These are phyloP conservation scores for Lepidocyrtoides sp. DNA, from an alignment of 2,888 invertebrate species.

Conservation along the genomic window DNA sequence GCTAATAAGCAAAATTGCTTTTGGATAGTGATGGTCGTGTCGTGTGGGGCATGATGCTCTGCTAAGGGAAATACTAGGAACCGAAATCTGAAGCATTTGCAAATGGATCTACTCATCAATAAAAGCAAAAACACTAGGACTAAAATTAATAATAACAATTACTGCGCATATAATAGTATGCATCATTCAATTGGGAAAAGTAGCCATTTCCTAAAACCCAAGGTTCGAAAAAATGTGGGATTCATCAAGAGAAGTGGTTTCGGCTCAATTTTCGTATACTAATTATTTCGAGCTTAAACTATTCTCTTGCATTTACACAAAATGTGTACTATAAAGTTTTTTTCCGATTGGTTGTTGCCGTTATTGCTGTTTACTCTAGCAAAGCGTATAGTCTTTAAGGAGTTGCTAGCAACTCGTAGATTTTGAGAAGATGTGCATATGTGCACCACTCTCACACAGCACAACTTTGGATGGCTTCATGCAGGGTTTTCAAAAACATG, in stretches of 20 bases:
- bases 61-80: conserved; percentile 4
- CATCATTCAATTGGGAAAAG: too few species aligned
- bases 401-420: not conserved
- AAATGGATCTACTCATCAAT: conserved; percentile 9
- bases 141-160: too few species aligned
- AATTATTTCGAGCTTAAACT: too few species aligned
- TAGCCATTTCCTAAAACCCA: too few species aligned
- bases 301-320: too few species aligned
- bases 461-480: conserved; percentile 44
- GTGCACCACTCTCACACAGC: conserved; percentile 20
- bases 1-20: conserved; percentile 77
- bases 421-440: conserved; percentile 53
- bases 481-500: conserved; percentile 71
- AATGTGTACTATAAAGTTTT: not conserved
- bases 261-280: too few species aligned
- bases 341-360: not conserved
- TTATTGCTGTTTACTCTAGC: not conserved
- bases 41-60: conserved; percentile 4
- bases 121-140: too few species aligned
- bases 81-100: conserved; percentile 18
- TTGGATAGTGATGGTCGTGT: not conserved
- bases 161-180: too few species aligned
- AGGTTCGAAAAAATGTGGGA: too few species aligned
- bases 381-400: conserved; percentile 21
- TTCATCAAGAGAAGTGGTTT: too few species aligned